Evolutionary conservation across 2,797 vertebrate species (phyloP).

Genomic region (Eulemur mongoz): DNA sequence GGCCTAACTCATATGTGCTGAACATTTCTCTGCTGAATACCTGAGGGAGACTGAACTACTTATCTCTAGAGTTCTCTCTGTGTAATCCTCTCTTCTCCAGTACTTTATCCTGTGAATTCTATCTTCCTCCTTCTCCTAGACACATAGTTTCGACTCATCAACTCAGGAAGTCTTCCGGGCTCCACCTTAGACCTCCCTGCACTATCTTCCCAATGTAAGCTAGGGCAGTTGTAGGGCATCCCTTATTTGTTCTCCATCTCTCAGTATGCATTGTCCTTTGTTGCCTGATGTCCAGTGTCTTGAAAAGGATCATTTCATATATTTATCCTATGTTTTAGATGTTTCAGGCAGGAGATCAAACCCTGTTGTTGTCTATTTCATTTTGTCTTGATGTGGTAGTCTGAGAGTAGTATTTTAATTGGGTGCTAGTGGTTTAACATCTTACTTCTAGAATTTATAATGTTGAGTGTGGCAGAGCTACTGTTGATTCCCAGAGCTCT

Average conservation of each 20-base stretch:
- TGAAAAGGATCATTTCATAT: constrained; percentile 46
- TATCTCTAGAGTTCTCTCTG: background rate
- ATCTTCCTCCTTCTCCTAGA: background rate
- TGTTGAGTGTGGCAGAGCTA: background rate
- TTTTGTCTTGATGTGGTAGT: constrained; percentile 52
- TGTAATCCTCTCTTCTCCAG: background rate
- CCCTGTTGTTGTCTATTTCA: constrained; percentile 23
- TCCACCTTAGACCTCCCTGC: background rate
- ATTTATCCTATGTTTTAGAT: constrained; percentile 46
- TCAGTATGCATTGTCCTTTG: constrained; percentile 39
- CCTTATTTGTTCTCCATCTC: background rate
- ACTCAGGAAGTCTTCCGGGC: background rate
- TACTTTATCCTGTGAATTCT: background rate
- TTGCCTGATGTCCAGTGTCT: constrained; percentile 25
- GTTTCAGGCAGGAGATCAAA: constrained; percentile 28
- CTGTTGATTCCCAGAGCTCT: constrained; percentile 21
- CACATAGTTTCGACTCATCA: background rate
- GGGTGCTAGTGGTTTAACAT: constrained; percentile 3
- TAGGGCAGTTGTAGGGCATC: background rate
- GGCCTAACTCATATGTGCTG: background rate
- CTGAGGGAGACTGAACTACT: background rate
- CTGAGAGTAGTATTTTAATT: constrained; percentile 41
- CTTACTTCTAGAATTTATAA: constrained; percentile 42
- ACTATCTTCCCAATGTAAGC: constrained; percentile 16
- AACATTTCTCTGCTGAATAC: background rate